These are phyloP conservation scores for Tethea ocularis DNA, from an alignment of 2,888 invertebrate species.

Conservation along the genomic window DNA sequence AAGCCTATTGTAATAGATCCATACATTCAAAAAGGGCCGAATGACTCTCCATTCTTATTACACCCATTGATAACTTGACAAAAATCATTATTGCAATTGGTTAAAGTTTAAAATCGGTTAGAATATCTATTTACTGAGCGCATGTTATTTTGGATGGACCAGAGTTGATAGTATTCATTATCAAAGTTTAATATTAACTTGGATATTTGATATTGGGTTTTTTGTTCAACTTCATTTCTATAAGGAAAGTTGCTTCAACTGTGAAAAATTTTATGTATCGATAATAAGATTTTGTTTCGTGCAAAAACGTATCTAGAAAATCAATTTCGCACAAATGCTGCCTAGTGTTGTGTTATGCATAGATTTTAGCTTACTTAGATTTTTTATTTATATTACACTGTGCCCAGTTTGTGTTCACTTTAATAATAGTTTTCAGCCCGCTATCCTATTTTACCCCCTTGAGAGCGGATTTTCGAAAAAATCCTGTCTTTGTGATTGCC, in stretches of 20 bases:
- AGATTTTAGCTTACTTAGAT: background rate
- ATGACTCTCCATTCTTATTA: conserved; percentile 32
- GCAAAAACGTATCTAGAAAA: background rate
- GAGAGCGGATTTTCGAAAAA: no score
- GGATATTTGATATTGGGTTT: conserved; percentile 51
- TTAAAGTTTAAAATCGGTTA: conserved; percentile 44
- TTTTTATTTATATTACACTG: no score
- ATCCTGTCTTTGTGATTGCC: no score
- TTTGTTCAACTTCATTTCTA: conserved; percentile 17
- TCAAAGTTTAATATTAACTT: conserved; percentile 27
- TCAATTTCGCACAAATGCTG: background rate
- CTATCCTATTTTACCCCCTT: no score
- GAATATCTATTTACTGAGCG: conserved; percentile 14
- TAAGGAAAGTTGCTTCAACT: background rate
- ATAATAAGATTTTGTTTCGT: background rate
- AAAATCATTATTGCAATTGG: conserved; percentile 34
- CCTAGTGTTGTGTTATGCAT: background rate
- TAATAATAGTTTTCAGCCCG: no score
- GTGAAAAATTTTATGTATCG: background rate
- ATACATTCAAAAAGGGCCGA: conserved; percentile 70
- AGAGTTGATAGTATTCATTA: conserved; percentile 21
- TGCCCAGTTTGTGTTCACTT: no score
- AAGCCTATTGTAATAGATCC: conserved; percentile 72
- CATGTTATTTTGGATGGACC: conserved; percentile 17
- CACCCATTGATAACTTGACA: conserved; percentile 18